Evolutionary conservation across 2,113 vertebrate genomes (phyloP).

Genomic region (Thunnus thynnus): DNA sequence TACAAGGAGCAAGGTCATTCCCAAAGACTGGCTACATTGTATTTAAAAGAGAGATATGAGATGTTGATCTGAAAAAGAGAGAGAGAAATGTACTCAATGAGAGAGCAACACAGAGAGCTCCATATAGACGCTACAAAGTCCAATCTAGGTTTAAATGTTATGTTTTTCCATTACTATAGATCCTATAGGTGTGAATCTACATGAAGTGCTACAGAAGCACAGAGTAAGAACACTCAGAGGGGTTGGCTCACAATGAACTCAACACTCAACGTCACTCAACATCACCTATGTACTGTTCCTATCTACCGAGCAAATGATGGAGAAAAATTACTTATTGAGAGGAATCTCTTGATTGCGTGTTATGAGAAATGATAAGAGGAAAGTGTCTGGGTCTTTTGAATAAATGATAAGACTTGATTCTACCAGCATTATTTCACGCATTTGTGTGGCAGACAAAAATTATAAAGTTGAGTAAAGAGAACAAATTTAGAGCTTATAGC

Average conservation of each 20-base stretch:
- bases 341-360: background rate
- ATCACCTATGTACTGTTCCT: conserved; percentile 4
- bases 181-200: no score
- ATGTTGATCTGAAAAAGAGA: conserved; percentile 5
- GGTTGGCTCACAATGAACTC: background rate
- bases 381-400: conserved; percentile 1
- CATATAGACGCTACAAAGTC: background rate
- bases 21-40: conserved; percentile 47
- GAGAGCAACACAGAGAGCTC: conserved; percentile 1
- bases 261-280: conserved; percentile 3
- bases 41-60: conserved; percentile 28
- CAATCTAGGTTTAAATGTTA: background rate
- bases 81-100: background rate
- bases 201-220: no score
- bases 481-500: background rate
- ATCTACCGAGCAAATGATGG: conserved; percentile 10
- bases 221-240: no score
- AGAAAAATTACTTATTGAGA: background rate
- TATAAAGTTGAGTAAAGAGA: conserved; percentile 9
- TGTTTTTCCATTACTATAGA: background rate
- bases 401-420: conserved; percentile 4
- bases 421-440: background rate
- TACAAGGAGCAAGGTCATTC: conserved; percentile 51
- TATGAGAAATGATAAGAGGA: conserved; percentile 3
- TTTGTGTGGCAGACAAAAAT: background rate